These are phyloP conservation scores for Cochlearius cochlearius DNA, from an alignment of 2,113 vertebrate genomes.

Conservation along the genomic window DNA sequence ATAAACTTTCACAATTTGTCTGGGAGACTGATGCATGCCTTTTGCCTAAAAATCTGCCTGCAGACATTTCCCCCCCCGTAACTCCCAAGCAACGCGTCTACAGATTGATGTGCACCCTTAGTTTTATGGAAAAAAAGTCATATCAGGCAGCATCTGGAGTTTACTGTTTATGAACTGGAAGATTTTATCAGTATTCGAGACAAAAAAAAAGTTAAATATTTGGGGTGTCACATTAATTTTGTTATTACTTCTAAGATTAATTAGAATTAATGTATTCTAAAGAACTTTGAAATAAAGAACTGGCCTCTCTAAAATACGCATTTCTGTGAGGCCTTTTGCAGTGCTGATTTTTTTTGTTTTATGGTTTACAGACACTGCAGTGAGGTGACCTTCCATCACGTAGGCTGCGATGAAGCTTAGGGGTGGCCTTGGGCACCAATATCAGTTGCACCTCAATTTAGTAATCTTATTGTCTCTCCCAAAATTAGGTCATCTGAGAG, in stretches of 20 bases:
- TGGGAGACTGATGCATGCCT: not conserved
- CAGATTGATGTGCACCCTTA: not conserved
- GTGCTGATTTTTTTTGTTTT: not conserved
- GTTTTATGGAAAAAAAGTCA: not conserved
- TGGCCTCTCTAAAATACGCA: not conserved
- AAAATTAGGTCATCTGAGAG: constrained; percentile 53
- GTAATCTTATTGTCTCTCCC: constrained; percentile 45
- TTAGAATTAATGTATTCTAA: not conserved
- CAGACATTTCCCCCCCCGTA: not conserved
- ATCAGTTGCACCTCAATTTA: constrained; percentile 56
- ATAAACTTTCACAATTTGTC: not conserved
- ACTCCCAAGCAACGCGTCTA: not conserved
- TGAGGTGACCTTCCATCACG: constrained; percentile 54
- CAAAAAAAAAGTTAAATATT: not conserved
- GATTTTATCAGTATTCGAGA: not conserved
- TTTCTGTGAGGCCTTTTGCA: not conserved
- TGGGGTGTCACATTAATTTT: not conserved
- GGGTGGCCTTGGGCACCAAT: constrained; percentile 42
- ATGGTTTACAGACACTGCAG: not conserved
- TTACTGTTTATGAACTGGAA: not conserved
- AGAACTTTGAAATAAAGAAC: not conserved
- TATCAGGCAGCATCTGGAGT: not conserved
- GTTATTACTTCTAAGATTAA: not conserved
- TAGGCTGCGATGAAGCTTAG: not conserved
- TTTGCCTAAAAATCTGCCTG: not conserved